phyloP scores from a whole-genome alignment of 2,797 vertebrate genomes.

The Danio aesculapii region DNA sequence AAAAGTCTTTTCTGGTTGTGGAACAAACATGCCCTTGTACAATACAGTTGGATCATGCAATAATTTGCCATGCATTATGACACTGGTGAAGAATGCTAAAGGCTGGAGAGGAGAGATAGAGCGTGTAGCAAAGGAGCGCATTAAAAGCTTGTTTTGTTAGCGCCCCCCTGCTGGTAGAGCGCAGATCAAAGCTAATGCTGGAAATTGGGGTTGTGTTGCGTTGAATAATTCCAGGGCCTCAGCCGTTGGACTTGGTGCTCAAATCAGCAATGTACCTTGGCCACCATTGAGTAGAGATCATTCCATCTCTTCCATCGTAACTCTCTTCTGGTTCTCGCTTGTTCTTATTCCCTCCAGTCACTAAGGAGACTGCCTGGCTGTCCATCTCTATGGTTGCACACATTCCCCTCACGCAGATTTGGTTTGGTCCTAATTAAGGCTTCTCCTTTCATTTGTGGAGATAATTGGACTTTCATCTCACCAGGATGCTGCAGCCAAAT shows the following conservation, averaged over 20 bases:
- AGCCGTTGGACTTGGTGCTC: slow-evolving; percentile 74
- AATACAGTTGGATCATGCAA: slow-evolving; percentile 35
- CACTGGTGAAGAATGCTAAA: slow-evolving; percentile 25
- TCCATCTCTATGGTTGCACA: slow-evolving; percentile 84
- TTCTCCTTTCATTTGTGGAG: slow-evolving; percentile 91
- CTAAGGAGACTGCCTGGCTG: slow-evolving; percentile 82
- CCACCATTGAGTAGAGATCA: slow-evolving; percentile 6
- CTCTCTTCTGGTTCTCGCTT: slow-evolving; percentile 69
- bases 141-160: slow-evolving; percentile 92
- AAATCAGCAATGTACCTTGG: slow-evolving; percentile 29
- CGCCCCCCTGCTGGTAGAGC: slow-evolving; percentile 85
- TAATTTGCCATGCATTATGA: slow-evolving; percentile 59
- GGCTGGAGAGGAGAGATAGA: slow-evolving; percentile 72
- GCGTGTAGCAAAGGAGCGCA: slow-evolving; percentile 81
- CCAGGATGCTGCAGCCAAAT: slow-evolving; percentile 92
- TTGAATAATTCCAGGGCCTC: slow-evolving; percentile 80
- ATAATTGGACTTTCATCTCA: slow-evolving; percentile 97
- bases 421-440: slow-evolving; percentile 90
- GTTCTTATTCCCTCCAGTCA: slow-evolving; percentile 70
- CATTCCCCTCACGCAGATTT: slow-evolving; percentile 87
- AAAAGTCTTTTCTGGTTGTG: slow-evolving; percentile 30
- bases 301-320: slow-evolving; percentile 73
- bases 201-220: slow-evolving; percentile 79
- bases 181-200: slow-evolving; percentile 91
- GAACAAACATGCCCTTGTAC: slow-evolving; percentile 20